Conservation (phyloP, 2,113 vertebrate species). For the Poeciliopsis turrubarensis region DNA sequence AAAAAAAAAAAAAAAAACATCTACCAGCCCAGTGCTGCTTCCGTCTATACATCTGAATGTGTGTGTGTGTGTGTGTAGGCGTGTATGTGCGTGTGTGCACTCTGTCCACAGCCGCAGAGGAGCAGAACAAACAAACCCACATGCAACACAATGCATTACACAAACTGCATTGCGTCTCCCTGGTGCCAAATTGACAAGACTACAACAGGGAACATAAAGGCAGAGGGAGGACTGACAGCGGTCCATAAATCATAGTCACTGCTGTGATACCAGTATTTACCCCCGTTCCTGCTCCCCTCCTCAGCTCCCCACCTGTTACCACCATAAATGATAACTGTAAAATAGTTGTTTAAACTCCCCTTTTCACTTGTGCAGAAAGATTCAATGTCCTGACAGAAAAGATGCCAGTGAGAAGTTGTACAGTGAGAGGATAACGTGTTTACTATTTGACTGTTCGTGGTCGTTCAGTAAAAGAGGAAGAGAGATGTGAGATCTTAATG, state of each 20-base stretch:
- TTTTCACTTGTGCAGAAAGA: slow-evolving; percentile 1
- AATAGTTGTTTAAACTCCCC: slow-evolving; percentile 3
- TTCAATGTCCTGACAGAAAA: slow-evolving; percentile 11
- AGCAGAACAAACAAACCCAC: slow-evolving; percentile 55
- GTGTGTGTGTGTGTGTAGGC: neutral
- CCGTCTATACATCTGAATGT: neutral
- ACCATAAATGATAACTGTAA: slow-evolving; percentile 23
- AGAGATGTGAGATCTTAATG: too few relatives aligned
- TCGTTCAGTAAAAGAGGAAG: neutral
- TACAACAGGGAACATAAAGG: slow-evolving; percentile 22
- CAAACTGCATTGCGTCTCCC: slow-evolving; percentile 52
- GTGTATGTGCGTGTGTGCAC: slow-evolving; percentile 10
- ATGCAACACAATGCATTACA: slow-evolving; percentile 48
- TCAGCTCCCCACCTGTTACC: slow-evolving; percentile 32
- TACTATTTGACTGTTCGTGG: too few relatives aligned
- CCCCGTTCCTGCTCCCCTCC: slow-evolving; percentile 8
- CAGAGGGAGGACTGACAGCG: slow-evolving; percentile 36
- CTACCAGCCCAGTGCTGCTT: slow-evolving; percentile 28
- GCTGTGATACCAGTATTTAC: slow-evolving; percentile 32
- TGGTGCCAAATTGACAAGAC: slow-evolving; percentile 48
- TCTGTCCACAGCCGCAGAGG: slow-evolving; percentile 28
- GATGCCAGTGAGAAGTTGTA: neutral
- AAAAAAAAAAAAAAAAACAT: slow-evolving; percentile 10
- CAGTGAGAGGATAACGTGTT: neutral
- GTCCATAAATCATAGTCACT: slow-evolving; percentile 63